Evolutionary conservation across 1,140 invertebrate genomes (phyloP), one percentile per base, ranked within the genome.

Genomic region (Caenorhabditis brenneri): DNA sequence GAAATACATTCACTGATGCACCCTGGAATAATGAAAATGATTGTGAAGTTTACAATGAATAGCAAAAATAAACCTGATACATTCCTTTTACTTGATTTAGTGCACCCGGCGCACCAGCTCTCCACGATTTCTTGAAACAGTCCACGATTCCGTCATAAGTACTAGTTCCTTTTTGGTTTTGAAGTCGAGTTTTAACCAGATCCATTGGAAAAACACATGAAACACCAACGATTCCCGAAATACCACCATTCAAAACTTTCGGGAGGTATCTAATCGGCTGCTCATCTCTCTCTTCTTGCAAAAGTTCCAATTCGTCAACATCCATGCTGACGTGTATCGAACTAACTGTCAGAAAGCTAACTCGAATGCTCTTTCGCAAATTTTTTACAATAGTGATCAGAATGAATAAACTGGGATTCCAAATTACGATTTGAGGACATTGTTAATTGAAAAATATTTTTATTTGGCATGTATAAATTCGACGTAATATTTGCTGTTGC

Each of bases 201-300:
- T 99, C 97, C 89, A 99, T 92, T 2, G 97, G 97, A 91, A 99
- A 99, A 10, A 99, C 97, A 91, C 96, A 97, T 6, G 97, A 97
- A 5, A 99, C 97, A 10, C 98, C 97, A 88, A 99, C 97, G 86
- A 99, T 96, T 27, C 98, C 97, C 10, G 98, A 97, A 86, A 99
- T 98, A 74, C 97, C 96, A 83, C 97, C 81, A 39, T 82, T 82
- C n/a, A 82, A 24, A 16, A 82, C 60, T 51, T 69, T 82, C n/a
- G 81, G 81, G 16, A 82, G 46, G 16, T 39, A 69, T 10, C 60
- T 15, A 10, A 82, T 46, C 24, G 46, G 29, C 12, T 24, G 24
- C n/a, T 74, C 81, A 31, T 65, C 60, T 1, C 36, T 27, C 31
- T 58, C 55, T 31, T 65, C 55, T 33, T 69, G 36, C n/a, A 46